A percentile compares a stretch with the other conserved stretches of the same genome.
Conservation (phyloP, 2,113 vertebrate genomes). For the Vulpes ferrilata region DNA sequence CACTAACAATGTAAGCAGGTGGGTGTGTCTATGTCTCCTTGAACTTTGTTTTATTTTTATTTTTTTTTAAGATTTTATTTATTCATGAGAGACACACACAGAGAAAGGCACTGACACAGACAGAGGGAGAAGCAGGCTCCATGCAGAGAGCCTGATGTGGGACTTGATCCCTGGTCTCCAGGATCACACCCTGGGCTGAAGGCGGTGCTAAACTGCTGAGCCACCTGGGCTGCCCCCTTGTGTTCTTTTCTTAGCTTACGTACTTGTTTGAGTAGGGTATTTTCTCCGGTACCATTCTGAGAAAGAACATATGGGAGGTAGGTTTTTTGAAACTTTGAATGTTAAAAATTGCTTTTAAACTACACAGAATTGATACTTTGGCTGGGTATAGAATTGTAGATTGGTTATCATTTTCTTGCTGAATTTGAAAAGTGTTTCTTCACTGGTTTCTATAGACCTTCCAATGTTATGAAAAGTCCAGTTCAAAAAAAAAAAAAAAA, state of each 20-base stretch:
- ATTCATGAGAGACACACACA: too few species aligned
- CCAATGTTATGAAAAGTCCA: background rate
- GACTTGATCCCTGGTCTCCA: too few species aligned
- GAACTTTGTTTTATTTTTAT: background rate
- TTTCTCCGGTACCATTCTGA: background rate
- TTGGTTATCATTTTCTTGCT: background rate
- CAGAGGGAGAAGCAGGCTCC: too few species aligned
- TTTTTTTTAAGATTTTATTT: too few species aligned
- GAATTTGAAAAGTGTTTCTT: background rate
- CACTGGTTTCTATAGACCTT: background rate
- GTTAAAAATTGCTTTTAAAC: slow-evolving; percentile 1
- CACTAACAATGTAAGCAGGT: background rate
- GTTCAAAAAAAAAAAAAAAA: background rate
- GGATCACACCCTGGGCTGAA: too few species aligned
- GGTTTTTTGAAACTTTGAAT: background rate
- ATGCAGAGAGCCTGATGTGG: too few species aligned
- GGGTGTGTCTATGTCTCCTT: background rate
- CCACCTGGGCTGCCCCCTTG: too few species aligned
- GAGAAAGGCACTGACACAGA: too few species aligned
- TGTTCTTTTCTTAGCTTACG: background rate
- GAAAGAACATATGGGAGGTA: background rate
- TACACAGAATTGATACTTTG: background rate
- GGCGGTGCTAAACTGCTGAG: too few species aligned
- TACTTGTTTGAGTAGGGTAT: background rate
- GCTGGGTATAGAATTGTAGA: background rate